A percentile compares a stretch with the other conserved stretches of the same genome.
Conservation (phyloP, 1,140 invertebrate genomes). For the Teleogryllus occipitalis region DNA sequence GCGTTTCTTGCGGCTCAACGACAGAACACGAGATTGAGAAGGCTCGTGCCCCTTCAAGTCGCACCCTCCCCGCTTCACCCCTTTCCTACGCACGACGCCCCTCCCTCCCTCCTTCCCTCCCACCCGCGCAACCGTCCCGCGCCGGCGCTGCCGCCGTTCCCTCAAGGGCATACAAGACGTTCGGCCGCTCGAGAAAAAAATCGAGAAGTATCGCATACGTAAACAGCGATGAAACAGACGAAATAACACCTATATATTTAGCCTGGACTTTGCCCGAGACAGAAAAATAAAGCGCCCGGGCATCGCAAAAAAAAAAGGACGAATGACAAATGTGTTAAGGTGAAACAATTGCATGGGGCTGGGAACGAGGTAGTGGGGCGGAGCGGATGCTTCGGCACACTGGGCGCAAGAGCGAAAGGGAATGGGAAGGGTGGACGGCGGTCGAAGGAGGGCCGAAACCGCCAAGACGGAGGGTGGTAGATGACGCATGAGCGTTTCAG, state of each 20-base stretch:
- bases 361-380: neutral
- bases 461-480: too few species aligned
- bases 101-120: neutral
- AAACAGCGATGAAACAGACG: neutral
- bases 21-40: neutral
- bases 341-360: neutral
- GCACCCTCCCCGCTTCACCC: too few species aligned
- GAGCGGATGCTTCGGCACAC: neutral
- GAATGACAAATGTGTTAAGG: slow-evolving; percentile 4
- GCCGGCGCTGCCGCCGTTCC: too few species aligned
- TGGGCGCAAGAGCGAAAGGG: neutral
- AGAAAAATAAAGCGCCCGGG: neutral
- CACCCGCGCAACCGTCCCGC: too few species aligned
- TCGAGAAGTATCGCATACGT: neutral
- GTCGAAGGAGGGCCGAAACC: too few species aligned
- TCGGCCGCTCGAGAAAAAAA: neutral
- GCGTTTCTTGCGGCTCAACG: neutral
- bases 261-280: neutral
- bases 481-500: too few species aligned
- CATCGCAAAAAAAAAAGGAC: neutral
- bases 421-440: neutral
- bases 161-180: neutral
- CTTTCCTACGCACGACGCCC: too few species aligned
- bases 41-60: neutral
- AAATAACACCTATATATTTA: neutral